Percentiles rank a stretch among this genome's conserved stretches.
phyloP scores from a whole-genome alignment of 2,797 vertebrate species.

The Trachops cirrhosus region DNA sequence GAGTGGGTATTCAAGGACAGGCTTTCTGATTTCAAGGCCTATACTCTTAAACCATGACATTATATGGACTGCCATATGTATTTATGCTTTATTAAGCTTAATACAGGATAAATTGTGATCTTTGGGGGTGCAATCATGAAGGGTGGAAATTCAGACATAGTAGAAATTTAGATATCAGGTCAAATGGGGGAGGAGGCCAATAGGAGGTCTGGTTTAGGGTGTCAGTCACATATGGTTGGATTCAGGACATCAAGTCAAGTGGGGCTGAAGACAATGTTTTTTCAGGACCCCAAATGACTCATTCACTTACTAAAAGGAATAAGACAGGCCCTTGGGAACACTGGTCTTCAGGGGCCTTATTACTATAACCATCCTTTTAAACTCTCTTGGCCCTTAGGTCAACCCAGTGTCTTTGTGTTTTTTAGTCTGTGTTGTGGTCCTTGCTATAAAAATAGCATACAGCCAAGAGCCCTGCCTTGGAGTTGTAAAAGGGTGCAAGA shows the following conservation, averaged over 20 bases:
- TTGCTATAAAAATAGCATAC: background rate
- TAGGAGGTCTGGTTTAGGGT: background rate
- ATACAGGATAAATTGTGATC: background rate
- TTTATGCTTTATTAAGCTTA: background rate
- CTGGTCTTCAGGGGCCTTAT: background rate
- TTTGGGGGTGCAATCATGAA: background rate
- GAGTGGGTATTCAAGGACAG: background rate
- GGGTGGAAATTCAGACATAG: background rate
- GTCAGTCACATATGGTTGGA: background rate
- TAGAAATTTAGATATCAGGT: background rate
- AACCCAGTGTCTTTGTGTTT: background rate
- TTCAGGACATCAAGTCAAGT: background rate
- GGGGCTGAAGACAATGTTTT: background rate
- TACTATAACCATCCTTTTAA: background rate
- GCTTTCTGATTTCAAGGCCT: background rate
- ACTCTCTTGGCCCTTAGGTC: background rate
- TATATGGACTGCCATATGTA: background rate
- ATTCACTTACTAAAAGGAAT: background rate
- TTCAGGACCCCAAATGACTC: background rate
- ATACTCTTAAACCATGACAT: background rate
- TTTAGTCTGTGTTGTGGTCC: background rate
- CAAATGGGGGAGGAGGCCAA: background rate
- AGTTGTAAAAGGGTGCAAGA: background rate
- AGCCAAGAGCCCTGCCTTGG: background rate
- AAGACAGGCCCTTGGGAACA: background rate